Percentiles rank a stretch among this genome's conserved stretches.
These are phyloP conservation scores for Sinocyclocheilus grahami DNA, from an alignment of 2,113 vertebrate species.

Conservation along the genomic window DNA sequence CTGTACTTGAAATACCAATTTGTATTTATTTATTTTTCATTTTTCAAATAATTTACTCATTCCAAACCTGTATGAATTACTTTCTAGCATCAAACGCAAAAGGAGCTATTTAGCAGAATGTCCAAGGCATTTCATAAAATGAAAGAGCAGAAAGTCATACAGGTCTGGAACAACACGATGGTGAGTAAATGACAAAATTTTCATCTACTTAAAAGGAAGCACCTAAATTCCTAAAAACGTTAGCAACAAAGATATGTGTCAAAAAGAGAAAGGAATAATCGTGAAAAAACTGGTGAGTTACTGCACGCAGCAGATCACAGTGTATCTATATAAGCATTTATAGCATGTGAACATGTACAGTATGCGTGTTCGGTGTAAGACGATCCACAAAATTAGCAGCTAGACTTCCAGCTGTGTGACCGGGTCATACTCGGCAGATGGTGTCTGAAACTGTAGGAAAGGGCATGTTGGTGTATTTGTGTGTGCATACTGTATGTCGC, in stretches of 20 bases:
- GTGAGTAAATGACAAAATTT: background rate
- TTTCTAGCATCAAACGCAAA: background rate
- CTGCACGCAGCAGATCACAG: background rate
- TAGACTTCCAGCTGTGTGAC: constrained; percentile 49
- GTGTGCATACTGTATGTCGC: constrained; percentile 18
- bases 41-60: background rate
- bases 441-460: constrained; percentile 38
- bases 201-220: background rate
- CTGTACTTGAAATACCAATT: background rate
- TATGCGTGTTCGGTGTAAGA: constrained; percentile 24
- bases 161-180: background rate
- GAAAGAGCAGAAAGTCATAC: background rate
- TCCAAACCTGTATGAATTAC: background rate
- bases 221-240: background rate
- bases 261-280: background rate
- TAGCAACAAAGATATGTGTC: background rate
- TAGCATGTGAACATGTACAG: background rate
- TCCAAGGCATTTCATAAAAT: background rate
- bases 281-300: background rate
- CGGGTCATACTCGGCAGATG: constrained; percentile 52
- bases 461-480: constrained; percentile 32
- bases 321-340: background rate
- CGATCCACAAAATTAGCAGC: constrained; percentile 40
- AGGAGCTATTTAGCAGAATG: background rate
- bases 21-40: background rate